Base-by-base conservation (phyloP, 2,888 invertebrate genomes). In the Biston stratarius region DNA sequence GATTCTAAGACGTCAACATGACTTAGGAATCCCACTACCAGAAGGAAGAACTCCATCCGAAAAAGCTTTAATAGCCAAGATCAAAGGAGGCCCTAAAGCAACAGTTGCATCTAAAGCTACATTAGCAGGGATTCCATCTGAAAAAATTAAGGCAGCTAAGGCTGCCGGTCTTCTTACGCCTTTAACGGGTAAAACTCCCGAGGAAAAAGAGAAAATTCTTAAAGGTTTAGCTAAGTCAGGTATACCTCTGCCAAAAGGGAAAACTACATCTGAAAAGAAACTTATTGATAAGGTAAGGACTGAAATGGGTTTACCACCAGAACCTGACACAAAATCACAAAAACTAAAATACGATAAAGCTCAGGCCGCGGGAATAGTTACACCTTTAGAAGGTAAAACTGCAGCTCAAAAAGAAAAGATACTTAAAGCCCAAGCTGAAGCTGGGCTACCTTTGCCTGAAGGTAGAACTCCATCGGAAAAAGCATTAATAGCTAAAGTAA, bases 141-240 rank as follows among this genome's bases (percentile, higher is more conserved):
- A 76, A 63, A 79, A 78, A 64, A 6, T 83, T 38, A 51, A 55
- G 10, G 75, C 74, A 72, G 78, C 79, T 0, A 81, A 79, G 74
- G 79, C 78, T 6, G 79, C 77, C 6, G 83, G 82, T 1, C 34
- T 79, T 0, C 2, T 83, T 3, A 53, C 52, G 0, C 52, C 52
- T 10, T 53, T 53, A 14, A 5, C 14, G 5, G 52, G 52, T 3
- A 80, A 84, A 71, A 61, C 77, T 0, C 68, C 72, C 10, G 63
- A 64, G 40, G 71, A 81, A 63, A 78, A 79, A 70, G 81, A 82
- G 73, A 79, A 78, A 64, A 80, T 81, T 44, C 24, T 83, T 7
- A 77, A 62, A 63, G 74, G 69, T 0, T 68, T 75, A 63, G 80
- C 75, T 12, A 62, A 61, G 15, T 40, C 64, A 7, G 79, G 79